Evolutionary conservation across 2,113 vertebrate species (phyloP).

Genomic region (Anthoscopus minutus): DNA sequence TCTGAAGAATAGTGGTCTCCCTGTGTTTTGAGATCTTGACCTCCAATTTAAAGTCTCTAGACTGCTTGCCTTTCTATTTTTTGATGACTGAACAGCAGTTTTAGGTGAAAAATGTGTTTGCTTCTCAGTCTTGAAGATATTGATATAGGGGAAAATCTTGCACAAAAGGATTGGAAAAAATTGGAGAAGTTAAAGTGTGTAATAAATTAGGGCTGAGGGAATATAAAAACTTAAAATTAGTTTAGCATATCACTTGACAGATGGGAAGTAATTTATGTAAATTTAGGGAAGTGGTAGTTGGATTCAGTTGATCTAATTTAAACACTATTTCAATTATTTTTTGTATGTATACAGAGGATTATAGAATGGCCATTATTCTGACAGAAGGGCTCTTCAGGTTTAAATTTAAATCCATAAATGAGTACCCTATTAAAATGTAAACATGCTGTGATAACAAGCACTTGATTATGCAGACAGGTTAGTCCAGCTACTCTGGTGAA

Average conservation of each 20-base stretch:
- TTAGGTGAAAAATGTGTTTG: neutral
- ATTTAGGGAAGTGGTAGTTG: constrained; percentile 47
- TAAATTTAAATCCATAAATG: constrained; percentile 21
- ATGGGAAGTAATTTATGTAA: constrained; percentile 41
- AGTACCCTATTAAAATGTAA: constrained; percentile 15
- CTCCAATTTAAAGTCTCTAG: neutral
- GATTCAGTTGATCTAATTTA: constrained; percentile 40
- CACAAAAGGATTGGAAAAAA: neutral
- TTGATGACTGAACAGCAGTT: neutral
- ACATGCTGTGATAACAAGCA: constrained; percentile 30
- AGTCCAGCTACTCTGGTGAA: neutral
- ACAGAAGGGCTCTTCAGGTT: constrained; percentile 17
- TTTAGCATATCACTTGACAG: constrained; percentile 43
- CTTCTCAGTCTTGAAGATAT: neutral
- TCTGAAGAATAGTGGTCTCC: neutral
- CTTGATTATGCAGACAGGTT: neutral
- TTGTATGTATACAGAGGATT: neutral
- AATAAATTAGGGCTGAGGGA: constrained; percentile 21
- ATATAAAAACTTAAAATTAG: constrained; percentile 12
- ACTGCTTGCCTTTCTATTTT: neutral
- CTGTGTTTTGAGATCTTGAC: neutral
- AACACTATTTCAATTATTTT: constrained; percentile 22
- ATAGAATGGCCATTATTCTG: neutral
- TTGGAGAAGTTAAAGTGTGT: neutral
- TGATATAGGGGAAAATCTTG: neutral